Conservation (phyloP, 2,113 vertebrate genomes). For the Colius striatus region DNA sequence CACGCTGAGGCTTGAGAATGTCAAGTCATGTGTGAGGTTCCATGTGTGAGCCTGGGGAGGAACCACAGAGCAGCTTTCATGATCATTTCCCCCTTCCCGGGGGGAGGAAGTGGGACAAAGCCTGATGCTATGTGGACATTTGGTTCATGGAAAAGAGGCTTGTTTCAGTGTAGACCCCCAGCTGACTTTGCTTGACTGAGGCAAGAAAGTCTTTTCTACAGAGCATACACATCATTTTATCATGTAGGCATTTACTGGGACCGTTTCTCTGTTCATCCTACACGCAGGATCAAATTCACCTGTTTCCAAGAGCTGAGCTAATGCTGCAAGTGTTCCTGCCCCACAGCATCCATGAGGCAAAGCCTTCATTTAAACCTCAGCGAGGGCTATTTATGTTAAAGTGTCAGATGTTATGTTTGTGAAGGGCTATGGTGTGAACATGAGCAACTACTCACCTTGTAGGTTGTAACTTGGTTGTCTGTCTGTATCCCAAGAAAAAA, state of each 20-base stretch:
- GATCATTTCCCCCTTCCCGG: fast-evolving
- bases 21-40: not conserved
- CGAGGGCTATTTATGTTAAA: not conserved
- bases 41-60: not conserved
- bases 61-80: not conserved
- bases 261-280: not conserved
- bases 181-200: not conserved
- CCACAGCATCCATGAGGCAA: fast-evolving
- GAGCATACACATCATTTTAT: fast-evolving
- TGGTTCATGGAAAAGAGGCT: not conserved
- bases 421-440: not conserved
- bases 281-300: not conserved
- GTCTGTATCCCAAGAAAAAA: not conserved
- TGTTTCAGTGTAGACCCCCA: not conserved
- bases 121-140: not conserved
- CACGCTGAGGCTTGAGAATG: not conserved
- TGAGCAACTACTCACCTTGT: not conserved
- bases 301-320: not conserved
- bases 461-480: not conserved
- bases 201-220: not conserved
- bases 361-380: not conserved
- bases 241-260: not conserved
- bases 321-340: not conserved
- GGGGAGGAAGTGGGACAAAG: not conserved
- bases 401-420: fast-evolving